Evolutionary conservation across 2,888 invertebrate genomes (phyloP).

Genomic region (Drosophila prostipennis): DNA sequence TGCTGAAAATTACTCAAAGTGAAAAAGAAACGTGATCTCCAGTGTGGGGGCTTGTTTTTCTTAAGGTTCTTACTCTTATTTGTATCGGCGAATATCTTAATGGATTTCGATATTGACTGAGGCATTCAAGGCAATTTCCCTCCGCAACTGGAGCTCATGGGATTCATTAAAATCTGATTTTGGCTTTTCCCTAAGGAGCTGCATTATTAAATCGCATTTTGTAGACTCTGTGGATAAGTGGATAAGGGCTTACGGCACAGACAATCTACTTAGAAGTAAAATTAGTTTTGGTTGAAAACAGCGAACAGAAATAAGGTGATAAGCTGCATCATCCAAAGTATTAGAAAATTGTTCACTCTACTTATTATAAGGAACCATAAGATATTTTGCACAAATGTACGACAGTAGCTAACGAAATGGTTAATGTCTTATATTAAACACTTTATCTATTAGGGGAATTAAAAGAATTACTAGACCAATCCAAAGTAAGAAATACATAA

Average conservation of each 20-base stretch:
- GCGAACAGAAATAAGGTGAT: background rate
- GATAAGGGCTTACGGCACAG: background rate
- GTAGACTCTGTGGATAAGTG: background rate
- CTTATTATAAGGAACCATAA: too few species aligned
- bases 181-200: slow-evolving; percentile 1
- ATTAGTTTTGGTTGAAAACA: background rate
- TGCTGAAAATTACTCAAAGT: slow-evolving; percentile 30
- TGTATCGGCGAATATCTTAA: slow-evolving; percentile 14
- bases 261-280: slow-evolving; percentile 1
- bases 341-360: background rate
- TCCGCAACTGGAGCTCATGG: background rate
- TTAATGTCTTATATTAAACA: too few species aligned
- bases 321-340: background rate
- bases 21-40: slow-evolving; percentile 20
- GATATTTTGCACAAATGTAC: too few species aligned
- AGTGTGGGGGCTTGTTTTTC: background rate
- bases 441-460: too few species aligned
- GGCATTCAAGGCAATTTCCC: background rate
- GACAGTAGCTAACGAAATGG: too few species aligned
- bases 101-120: slow-evolving; percentile 24
- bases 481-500: too few species aligned
- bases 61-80: slow-evolving; percentile 2
- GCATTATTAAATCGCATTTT: slow-evolving; percentile 16
- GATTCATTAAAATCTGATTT: background rate
- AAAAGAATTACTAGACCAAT: too few species aligned